Evolutionary conservation across 1,140 invertebrate species (phyloP).

Genomic region (Cydia strobilella): DNA sequence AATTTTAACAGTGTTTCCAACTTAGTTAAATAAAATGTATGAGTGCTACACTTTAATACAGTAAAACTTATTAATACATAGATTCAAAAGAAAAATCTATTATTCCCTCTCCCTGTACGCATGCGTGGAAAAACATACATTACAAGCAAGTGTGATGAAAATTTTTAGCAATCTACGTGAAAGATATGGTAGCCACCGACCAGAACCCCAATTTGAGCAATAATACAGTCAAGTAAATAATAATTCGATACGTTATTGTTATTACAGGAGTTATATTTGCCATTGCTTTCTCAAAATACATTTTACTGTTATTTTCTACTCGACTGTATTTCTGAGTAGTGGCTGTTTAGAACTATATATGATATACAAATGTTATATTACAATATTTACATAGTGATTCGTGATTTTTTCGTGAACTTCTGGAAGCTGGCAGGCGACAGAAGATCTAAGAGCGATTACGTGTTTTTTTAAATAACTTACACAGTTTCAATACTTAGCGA

Average conservation of each 20-base stretch:
- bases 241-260: not conserved
- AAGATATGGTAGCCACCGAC: not conserved
- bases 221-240: too few species aligned
- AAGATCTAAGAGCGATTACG: too few species aligned
- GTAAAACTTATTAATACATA: not conserved
- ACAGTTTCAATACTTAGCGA: too few species aligned
- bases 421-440: too few species aligned
- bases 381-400: conserved; percentile 21
- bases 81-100: not conserved
- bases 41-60: too few species aligned
- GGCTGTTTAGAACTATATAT: not conserved
- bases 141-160: not conserved
- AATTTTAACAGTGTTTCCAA: too few species aligned
- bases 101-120: too few species aligned
- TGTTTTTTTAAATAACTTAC: too few species aligned
- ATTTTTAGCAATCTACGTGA: not conserved
- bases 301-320: not conserved
- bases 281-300: not conserved
- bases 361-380: conserved; percentile 23
- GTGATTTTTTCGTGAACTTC: not conserved
- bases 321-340: not conserved
- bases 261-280: not conserved
- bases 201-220: not conserved
- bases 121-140: too few species aligned
- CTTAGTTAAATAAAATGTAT: too few species aligned